Evolutionary conservation across 2,113 vertebrate genomes (phyloP).

Genomic region (Oncorhynchus kisutch): DNA sequence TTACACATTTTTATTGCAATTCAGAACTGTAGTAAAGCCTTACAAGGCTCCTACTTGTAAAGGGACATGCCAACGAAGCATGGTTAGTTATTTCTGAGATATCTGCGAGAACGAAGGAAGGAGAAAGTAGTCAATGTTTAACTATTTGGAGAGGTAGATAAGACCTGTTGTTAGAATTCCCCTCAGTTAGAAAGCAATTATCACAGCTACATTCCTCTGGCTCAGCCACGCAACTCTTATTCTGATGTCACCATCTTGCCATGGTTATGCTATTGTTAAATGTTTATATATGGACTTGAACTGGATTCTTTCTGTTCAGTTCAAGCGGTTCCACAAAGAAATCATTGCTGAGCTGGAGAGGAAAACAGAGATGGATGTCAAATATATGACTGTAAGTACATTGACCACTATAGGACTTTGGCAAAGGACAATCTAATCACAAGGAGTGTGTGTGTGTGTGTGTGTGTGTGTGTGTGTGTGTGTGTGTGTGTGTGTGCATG

Average conservation of each 20-base stretch:
- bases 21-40: too few relatives aligned
- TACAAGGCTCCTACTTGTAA: too few relatives aligned
- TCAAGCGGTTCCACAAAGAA: constrained; percentile 91
- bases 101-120: not conserved
- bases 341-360: constrained; percentile 91
- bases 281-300: not conserved
- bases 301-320: constrained; percentile 71
- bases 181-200: constrained; percentile 38
- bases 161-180: constrained; percentile 22
- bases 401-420: too few relatives aligned
- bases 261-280: constrained; percentile 1
- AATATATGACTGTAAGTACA: constrained; percentile 93
- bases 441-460: not conserved
- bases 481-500: not conserved
- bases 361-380: constrained; percentile 95
- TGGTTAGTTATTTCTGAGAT: not conserved
- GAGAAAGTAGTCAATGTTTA: constrained; percentile 56
- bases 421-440: too few relatives aligned
- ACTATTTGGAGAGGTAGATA: constrained; percentile 43
- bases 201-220: constrained; percentile 20
- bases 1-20: too few relatives aligned
- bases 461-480: not conserved
- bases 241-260: not conserved
- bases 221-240: constrained; percentile 19
- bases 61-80: too few relatives aligned